Conservation (phyloP, 2,113 vertebrate genomes). For the Rhinoderma darwinii region DNA sequence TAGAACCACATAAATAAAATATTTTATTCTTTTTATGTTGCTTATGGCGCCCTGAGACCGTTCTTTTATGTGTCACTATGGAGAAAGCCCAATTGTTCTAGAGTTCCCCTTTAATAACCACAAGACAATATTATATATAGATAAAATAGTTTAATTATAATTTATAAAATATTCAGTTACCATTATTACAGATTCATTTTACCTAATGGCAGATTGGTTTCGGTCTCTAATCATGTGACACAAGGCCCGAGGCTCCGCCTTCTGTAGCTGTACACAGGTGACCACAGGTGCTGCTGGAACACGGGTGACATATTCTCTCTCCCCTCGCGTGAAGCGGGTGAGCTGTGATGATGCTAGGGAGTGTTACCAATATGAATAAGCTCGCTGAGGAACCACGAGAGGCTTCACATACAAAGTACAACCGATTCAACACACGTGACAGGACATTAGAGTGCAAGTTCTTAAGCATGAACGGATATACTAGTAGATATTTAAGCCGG, state of each 20-base stretch:
- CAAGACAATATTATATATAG: neutral
- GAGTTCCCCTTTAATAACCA: neutral
- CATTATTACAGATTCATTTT: neutral
- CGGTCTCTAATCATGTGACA: slow-evolving; percentile 57
- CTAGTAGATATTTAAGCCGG: too few species aligned
- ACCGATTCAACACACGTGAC: too few species aligned
- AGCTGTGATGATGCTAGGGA: slow-evolving; percentile 61
- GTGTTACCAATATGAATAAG: neutral
- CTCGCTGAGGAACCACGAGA: too few species aligned
- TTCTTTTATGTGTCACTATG: too few species aligned
- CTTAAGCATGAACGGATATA: too few species aligned
- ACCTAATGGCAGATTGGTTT: neutral
- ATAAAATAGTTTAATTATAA: neutral
- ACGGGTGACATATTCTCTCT: slow-evolving; percentile 66
- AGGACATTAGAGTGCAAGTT: too few species aligned
- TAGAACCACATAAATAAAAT: too few species aligned
- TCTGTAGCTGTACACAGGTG: slow-evolving; percentile 65
- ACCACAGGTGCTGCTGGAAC: slow-evolving; percentile 38
- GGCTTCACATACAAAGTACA: too few species aligned
- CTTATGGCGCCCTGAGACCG: too few species aligned
- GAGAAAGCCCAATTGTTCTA: too few species aligned
- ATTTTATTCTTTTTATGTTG: too few species aligned
- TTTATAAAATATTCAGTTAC: neutral
- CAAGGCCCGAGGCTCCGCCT: slow-evolving; percentile 60
- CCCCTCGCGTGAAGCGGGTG: slow-evolving; percentile 64